Conservation (phyloP, 1,140 invertebrate species). For the Solenopsis fugax region DNA sequence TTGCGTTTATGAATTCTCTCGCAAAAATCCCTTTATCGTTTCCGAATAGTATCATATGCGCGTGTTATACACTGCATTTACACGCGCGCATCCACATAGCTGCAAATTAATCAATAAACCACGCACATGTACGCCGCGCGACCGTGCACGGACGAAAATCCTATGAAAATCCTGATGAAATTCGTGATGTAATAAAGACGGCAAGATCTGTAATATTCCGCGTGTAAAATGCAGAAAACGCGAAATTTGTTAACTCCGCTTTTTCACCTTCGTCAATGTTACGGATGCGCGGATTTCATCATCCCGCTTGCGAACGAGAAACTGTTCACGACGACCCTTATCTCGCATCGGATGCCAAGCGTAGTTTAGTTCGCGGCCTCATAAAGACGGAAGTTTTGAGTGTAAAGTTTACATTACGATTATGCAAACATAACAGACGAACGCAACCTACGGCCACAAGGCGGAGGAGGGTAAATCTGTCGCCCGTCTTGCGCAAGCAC, state of each 20-base stretch:
- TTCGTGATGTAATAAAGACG: constrained; percentile 27
- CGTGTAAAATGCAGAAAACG: constrained; percentile 5
- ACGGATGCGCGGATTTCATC: not conserved
- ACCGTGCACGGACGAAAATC: not conserved
- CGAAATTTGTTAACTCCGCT: not conserved
- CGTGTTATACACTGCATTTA: constrained; percentile 3
- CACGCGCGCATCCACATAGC: not conserved
- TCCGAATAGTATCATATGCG: not conserved
- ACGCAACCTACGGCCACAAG: not conserved
- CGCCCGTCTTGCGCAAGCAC: not conserved
- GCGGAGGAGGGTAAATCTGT: not conserved
- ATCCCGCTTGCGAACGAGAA: not conserved
- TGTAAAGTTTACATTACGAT: constrained; percentile 56
- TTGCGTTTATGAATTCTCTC: constrained; percentile 9
- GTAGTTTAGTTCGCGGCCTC: constrained; percentile 34
- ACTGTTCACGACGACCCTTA: not conserved
- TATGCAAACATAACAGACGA: constrained; percentile 48
- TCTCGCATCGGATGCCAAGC: not conserved
- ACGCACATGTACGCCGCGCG: constrained; percentile 12
- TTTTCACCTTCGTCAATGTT: not conserved
- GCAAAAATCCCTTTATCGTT: not conserved
- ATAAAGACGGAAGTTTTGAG: constrained; percentile 31
- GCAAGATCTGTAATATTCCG: constrained; percentile 4
- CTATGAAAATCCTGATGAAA: constrained; percentile 17
- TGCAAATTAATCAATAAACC: constrained; percentile 48